These are phyloP conservation scores for Chirona hameri DNA, from an alignment of 2,888 invertebrate species.

Conservation along the genomic window DNA sequence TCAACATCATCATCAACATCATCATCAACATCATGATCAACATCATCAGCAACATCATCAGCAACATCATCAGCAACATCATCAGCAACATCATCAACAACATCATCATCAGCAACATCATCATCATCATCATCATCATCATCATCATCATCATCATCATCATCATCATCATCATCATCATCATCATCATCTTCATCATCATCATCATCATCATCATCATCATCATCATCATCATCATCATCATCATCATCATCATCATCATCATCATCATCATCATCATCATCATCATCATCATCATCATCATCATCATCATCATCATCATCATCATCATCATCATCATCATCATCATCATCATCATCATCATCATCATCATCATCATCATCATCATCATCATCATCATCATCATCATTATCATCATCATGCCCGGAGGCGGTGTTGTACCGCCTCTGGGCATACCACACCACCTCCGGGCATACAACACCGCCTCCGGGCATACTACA, in stretches of 20 bases:
- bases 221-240: constrained; percentile 22
- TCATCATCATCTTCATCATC: constrained; percentile 11
- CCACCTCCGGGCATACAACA: too few relatives aligned
- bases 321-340: constrained; percentile 11
- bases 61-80: too few relatives aligned
- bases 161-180: constrained; percentile 22
- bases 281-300: constrained; percentile 22
- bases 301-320: constrained; percentile 22
- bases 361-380: constrained; percentile 22
- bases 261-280: constrained; percentile 22
- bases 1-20: too few relatives aligned
- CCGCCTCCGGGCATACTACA: too few relatives aligned
- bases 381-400: constrained; percentile 22
- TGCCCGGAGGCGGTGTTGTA: too few relatives aligned
- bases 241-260: constrained; percentile 22
- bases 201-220: constrained; percentile 22
- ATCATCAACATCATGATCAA: too few relatives aligned
- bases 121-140: too few relatives aligned
- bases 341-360: constrained; percentile 22
- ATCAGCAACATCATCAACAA: too few relatives aligned
- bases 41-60: too few relatives aligned
- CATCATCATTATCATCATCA: constrained; percentile 22
- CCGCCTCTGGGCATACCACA: too few relatives aligned
- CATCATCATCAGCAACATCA: too few relatives aligned
- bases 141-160: constrained; percentile 22